Evolutionary conservation across 2,113 vertebrate genomes (phyloP).

Genomic region (Rhinoptilus africanus): DNA sequence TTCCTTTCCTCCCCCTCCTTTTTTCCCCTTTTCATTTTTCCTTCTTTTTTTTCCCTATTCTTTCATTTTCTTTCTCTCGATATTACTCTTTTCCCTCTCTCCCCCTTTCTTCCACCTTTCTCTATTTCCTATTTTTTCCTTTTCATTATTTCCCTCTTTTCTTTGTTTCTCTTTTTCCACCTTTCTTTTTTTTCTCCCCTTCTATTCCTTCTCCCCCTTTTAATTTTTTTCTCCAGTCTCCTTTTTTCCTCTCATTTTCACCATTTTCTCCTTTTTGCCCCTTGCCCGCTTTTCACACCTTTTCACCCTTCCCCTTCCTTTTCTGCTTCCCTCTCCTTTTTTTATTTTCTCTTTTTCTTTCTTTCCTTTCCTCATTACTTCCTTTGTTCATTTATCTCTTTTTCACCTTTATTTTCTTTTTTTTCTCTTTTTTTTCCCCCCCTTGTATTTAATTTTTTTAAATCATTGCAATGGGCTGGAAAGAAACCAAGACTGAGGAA

Average conservation of each 20-base stretch:
- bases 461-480: neutral
- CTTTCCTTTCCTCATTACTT: neutral
- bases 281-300: neutral
- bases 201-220: neutral
- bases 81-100: neutral
- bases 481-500: neutral
- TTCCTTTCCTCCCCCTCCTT: rapidly evolving
- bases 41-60: too few species aligned
- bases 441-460: too few species aligned
- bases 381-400: neutral
- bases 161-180: rapidly evolving
- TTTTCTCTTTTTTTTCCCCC: too few species aligned
- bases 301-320: neutral
- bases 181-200: neutral
- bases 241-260: neutral
- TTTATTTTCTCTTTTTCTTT: neutral
- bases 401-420: rapidly evolving
- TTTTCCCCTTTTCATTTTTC: neutral
- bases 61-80: neutral
- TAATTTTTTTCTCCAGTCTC: neutral
- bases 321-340: neutral
- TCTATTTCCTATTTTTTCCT: neutral
- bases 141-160: neutral
- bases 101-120: neutral
- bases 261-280: neutral